Evolutionary conservation across 1,140 invertebrate genomes (phyloP).

Genomic region (Carcinoscorpius rotundicauda): DNA sequence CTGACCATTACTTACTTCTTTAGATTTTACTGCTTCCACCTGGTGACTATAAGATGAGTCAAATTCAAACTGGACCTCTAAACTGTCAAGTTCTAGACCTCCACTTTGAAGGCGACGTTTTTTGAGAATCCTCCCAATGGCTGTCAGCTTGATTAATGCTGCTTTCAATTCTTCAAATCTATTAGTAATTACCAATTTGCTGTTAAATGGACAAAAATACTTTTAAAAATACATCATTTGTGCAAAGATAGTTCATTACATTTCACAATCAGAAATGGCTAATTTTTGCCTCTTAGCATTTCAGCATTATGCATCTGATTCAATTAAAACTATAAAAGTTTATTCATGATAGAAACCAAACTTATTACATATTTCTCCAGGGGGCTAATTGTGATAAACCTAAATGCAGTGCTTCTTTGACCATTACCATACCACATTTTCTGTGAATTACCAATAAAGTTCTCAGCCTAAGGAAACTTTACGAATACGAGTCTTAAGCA

Average conservation of each 20-base stretch:
- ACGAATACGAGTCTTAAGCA: neutral
- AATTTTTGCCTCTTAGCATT: no score
- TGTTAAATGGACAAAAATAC: no score
- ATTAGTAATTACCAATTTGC: neutral
- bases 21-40: neutral
- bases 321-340: no score
- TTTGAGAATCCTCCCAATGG: slow-evolving; percentile 27
- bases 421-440: no score
- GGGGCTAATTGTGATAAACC: no score
- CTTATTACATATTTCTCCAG: no score
- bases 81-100: slow-evolving; percentile 32
- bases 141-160: slow-evolving; percentile 26
- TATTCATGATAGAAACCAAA: no score
- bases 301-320: no score
- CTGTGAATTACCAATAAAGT: neutral
- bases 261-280: no score
- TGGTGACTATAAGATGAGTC: slow-evolving; percentile 26
- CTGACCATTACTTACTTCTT: neutral
- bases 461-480: neutral
- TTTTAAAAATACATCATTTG: no score
- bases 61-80: slow-evolving; percentile 34
- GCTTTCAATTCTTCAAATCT: slow-evolving; percentile 28
- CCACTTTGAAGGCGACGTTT: slow-evolving; percentile 26
- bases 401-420: no score
- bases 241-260: no score